Conservation (phyloP, 37 sponge, comb jelly and placozoan genomes). For the Spongia lamella region DNA sequence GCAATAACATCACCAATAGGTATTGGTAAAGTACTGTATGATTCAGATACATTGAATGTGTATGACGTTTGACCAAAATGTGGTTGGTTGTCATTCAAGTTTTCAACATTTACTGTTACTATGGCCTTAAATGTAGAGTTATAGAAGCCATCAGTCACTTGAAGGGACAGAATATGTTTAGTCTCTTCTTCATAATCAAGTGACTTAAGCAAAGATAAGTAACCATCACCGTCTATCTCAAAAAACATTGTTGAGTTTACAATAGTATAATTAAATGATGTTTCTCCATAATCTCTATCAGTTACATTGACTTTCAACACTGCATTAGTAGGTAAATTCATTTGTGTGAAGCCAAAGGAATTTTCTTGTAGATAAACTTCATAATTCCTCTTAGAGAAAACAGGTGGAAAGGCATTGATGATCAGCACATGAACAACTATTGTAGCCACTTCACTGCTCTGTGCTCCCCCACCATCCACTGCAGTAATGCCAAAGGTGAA, state of each 20-base stretch:
- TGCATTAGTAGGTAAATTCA: slow-evolving; percentile 36
- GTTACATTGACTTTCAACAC: slow-evolving; percentile 26
- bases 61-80: slow-evolving; percentile 25
- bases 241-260: slow-evolving; percentile 17
- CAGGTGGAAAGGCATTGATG: slow-evolving; percentile 47
- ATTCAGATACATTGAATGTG: slow-evolving; percentile 46
- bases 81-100: slow-evolving; percentile 68
- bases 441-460: neutral
- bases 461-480: slow-evolving; percentile 49
- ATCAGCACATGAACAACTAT: slow-evolving; percentile 44
- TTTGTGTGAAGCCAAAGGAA: slow-evolving; percentile 28
- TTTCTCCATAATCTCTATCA: slow-evolving; percentile 41
- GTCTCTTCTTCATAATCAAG: slow-evolving; percentile 50
- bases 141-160: slow-evolving; percentile 42
- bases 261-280: slow-evolving; percentile 19
- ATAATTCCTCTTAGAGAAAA: slow-evolving; percentile 39
- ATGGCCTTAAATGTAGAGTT: slow-evolving; percentile 48
- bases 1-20: slow-evolving; percentile 43
- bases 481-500: slow-evolving; percentile 53
- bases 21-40: slow-evolving; percentile 8
- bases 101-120: slow-evolving; percentile 40
- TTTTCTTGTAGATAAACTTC: slow-evolving; percentile 42
- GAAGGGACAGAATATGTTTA: slow-evolving; percentile 24
- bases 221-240: slow-evolving; percentile 24
- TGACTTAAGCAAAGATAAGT: slow-evolving; percentile 15